phyloP scores from a whole-genome alignment of 1,140 invertebrate genomes.

The Palaemon carinicauda region DNA sequence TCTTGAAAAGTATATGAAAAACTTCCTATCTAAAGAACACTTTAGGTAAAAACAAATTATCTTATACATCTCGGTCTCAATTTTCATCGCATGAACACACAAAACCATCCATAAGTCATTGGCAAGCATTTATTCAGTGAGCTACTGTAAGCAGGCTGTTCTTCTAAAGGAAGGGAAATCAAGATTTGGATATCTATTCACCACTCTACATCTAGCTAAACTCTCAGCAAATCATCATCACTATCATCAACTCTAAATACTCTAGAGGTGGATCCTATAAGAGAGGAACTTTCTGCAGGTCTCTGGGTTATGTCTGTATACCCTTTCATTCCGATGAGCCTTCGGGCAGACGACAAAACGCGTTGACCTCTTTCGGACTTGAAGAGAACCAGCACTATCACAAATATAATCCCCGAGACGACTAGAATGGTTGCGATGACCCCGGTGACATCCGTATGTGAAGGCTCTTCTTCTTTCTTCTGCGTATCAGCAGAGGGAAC shows the following conservation, averaged over 20 bases:
- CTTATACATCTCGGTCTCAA: no score
- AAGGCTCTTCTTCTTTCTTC: neutral
- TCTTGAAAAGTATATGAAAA: no score
- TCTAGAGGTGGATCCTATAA: slow-evolving; percentile 24
- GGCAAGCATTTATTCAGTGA: neutral
- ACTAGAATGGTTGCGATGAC: slow-evolving; percentile 11
- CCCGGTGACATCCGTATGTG: neutral
- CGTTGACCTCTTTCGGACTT: slow-evolving; percentile 28
- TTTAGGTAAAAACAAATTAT: no score
- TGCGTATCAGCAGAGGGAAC: neutral
- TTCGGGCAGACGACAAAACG: slow-evolving; percentile 27
- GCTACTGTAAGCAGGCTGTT: neutral
- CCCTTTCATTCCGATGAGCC: slow-evolving; percentile 34
- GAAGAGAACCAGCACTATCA: slow-evolving; percentile 27
- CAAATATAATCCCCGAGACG: slow-evolving; percentile 25
- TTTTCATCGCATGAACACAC: no score
- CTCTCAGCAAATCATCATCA: slow-evolving; percentile 40
- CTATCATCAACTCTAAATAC: slow-evolving; percentile 43
- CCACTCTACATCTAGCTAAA: neutral
- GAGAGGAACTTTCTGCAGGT: slow-evolving; percentile 30
- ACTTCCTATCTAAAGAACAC: no score
- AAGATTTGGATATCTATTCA: neutral
- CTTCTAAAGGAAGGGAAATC: neutral
- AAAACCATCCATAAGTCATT: no score
- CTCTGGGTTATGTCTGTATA: slow-evolving; percentile 13